Percentiles rank a stretch among this genome's conserved stretches.
Evolutionary conservation across 2,113 vertebrate genomes (phyloP).

Genomic region (Microcebus tavaratra): DNA sequence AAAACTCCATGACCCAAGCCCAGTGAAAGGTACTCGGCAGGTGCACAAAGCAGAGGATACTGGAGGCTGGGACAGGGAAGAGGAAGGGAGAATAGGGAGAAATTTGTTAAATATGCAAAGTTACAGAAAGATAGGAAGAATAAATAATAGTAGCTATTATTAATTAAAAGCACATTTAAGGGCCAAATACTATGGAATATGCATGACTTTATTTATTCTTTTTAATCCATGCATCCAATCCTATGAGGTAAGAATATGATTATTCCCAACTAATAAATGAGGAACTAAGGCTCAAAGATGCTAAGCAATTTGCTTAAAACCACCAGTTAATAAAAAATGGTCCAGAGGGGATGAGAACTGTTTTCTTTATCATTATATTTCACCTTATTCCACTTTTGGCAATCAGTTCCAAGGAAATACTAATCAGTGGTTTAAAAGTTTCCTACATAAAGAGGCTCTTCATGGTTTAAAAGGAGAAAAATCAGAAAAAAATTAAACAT

Average conservation of each 20-base stretch:
- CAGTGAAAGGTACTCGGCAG: background rate
- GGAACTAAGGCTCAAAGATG: constrained; percentile 6
- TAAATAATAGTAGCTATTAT: background rate
- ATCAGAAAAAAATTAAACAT: background rate
- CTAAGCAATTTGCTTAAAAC: background rate
- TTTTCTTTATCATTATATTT: background rate
- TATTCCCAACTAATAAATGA: background rate
- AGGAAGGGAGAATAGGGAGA: background rate
- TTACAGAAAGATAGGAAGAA: background rate
- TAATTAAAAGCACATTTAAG: constrained; percentile 26
- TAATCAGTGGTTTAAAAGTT: background rate
- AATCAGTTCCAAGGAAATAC: background rate
- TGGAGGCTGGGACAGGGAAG: background rate
- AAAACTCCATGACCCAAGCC: background rate
- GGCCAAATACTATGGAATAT: background rate
- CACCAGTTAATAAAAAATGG: background rate
- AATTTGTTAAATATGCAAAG: background rate
- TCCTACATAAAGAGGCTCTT: background rate
- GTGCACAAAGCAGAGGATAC: background rate
- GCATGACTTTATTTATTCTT: background rate
- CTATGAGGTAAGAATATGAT: background rate
- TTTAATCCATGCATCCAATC: background rate
- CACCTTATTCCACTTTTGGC: background rate
- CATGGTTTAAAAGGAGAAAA: background rate
- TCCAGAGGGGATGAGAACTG: too few species aligned